Base-by-base conservation (phyloP, 2,113 vertebrate species). In the Copsychus sechellarum region DNA sequence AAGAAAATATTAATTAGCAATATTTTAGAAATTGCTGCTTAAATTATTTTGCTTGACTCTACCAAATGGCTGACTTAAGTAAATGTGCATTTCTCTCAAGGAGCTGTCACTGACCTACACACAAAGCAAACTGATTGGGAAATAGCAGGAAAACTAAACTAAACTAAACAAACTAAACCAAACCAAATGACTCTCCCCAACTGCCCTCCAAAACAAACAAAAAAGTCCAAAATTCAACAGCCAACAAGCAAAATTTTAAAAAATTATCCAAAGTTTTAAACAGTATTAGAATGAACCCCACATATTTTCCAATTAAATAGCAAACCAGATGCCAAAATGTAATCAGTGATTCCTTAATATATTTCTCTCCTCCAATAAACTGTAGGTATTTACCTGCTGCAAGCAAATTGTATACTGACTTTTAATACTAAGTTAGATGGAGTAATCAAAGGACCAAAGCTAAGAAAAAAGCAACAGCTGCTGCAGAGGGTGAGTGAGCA, bases 391-490 rank as follows among this genome's bases (percentile, higher is more conserved):
- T 62, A 70, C 24, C 24, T 81, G 3, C 24, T 47, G 23, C 56
- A 81, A 61, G 15, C 6, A 74, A 47, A 33, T 73, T 67, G 33
- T 78, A 4, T 38, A n/a, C 48, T 72, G 28, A 66, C 24, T 81
- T 88, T 18, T 45, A 87, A 81, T 74, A 42, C 45, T 45, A 10
- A 79, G 26, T 50, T 74, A 88, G 51, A 36, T 60, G 42, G 26
- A 62, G 5, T 24, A 92, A 79, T 80, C 45, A 77, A 76, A 90
- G 50, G 34, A 93, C 17, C 21, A 77, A 77, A 82, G 54, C n/a
- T 81, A 95, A 84, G 21, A 82, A 87, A 91, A 96, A 93, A 57
- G 8, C 65, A 91, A 70, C 94, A 95, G 94, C 78, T 97, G 91
- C 67, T 69, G 50, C 78, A 91, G 89, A 96, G 93, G 48, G 78